These are phyloP conservation scores for Prunella strophiata DNA, from an alignment of 2,797 vertebrate species.

Conservation along the genomic window DNA sequence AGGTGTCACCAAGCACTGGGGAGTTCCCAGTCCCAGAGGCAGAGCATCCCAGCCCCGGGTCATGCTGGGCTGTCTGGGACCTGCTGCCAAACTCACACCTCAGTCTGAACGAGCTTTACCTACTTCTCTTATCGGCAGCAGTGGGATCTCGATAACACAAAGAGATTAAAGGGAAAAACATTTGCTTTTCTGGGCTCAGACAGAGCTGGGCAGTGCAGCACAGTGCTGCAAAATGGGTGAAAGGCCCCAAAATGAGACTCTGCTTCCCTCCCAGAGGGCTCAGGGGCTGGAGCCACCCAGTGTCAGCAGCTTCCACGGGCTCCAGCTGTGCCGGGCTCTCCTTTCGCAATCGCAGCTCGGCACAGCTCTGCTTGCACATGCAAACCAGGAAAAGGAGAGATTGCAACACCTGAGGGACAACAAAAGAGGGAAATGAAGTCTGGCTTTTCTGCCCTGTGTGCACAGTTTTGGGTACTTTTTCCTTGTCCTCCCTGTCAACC, in stretches of 20 bases:
- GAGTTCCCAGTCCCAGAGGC: background rate
- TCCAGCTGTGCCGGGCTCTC: background rate
- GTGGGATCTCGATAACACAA: background rate
- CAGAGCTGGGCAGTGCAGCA: background rate
- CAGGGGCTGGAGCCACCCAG: background rate
- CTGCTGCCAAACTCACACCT: background rate
- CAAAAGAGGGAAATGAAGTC: slow-evolving; percentile 53
- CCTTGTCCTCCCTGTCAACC: slow-evolving; percentile 34
- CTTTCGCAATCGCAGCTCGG: slow-evolving; percentile 32
- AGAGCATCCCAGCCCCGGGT: background rate
- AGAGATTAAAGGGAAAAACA: background rate
- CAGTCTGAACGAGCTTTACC: background rate
- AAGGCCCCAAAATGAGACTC: background rate
- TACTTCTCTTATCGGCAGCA: background rate
- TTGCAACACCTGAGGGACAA: slow-evolving; percentile 37
- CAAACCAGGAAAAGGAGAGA: slow-evolving; percentile 51
- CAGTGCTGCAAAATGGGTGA: background rate
- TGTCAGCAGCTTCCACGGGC: background rate
- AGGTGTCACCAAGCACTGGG: background rate
- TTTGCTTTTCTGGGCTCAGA: background rate
- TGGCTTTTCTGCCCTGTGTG: background rate
- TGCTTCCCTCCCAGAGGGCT: background rate
- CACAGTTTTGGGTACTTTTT: background rate
- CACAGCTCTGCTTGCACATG: slow-evolving; percentile 45
- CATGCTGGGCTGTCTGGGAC: background rate